Evolutionary conservation across 2,888 invertebrate species (phyloP).

Genomic region (Noctua fimbriata): DNA sequence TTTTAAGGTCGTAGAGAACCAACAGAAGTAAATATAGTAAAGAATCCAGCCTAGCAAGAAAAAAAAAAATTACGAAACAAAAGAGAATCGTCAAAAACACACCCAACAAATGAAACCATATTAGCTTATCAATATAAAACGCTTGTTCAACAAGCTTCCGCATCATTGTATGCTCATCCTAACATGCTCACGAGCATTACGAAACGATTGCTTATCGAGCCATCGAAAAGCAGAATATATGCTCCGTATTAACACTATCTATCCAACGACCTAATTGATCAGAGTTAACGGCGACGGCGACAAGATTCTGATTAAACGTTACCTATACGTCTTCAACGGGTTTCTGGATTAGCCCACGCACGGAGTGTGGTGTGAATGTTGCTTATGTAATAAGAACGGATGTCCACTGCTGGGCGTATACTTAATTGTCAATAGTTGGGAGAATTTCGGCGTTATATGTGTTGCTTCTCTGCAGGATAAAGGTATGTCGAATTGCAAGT

Average conservation of each 20-base stretch:
- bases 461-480: too few species aligned
- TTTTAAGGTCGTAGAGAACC: neutral
- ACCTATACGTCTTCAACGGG: constrained; percentile 31
- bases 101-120: neutral
- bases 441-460: neutral
- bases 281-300: constrained; percentile 20
- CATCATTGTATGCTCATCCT: constrained; percentile 24
- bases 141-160: constrained; percentile 36
- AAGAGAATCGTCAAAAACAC: neutral
- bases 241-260: constrained; percentile 39
- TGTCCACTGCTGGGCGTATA: neutral
- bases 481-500: neutral
- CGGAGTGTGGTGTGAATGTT: constrained; percentile 19
- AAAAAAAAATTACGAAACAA: neutral
- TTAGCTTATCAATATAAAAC: neutral
- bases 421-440: neutral
- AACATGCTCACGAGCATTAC: constrained; percentile 1
- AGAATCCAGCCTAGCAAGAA: neutral
- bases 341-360: constrained; percentile 45
- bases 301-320: constrained; percentile 33
- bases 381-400: neutral
- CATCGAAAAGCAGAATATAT: constrained; percentile 13
- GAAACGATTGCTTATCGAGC: neutral
- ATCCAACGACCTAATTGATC: constrained; percentile 44
- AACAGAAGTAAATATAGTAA: neutral